Evolutionary conservation across 2,888 invertebrate species (phyloP), one percentile per base, ranked within the genome.

Genomic region (Horisme vitalbata): DNA sequence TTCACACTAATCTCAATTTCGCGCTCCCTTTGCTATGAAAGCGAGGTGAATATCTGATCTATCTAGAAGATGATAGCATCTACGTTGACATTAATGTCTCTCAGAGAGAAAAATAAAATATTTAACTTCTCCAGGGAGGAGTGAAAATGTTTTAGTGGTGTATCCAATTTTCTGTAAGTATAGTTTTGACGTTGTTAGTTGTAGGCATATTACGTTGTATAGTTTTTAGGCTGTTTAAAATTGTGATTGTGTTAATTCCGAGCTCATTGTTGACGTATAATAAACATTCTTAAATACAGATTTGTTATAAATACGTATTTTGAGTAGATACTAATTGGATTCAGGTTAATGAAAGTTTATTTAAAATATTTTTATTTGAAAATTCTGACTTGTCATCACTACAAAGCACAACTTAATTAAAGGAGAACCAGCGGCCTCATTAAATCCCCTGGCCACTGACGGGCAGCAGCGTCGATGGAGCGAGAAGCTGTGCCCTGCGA

Each of bases 51-150:
- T 73, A 77, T 80, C 81, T 74, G 78, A 82, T 80, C 77, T 75
- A 77, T 72, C 77, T 71, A 70, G 65, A 73, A 65, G 57, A 63
- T 67, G 85, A 84, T 83, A 82, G 58, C 63, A 78, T 83, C 80
- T 78, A 59, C 68, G 68, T 61, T 72, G 84, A 86, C 84, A 70
- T 82, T 81, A 78, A 83, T 82, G 74, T 67, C 78, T 75, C 71
- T 61, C 41, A 49, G 45, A 71, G 66, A 65, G 67, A 67, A 60
- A 65, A 60, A 57, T 56, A 52, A 27, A 45, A 36, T 41, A 51
- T 55, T 41, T 35, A 27, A 27, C 10, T 32, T 37, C 2, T 27
- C 12, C 31, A 35, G 50, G 35, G 20, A 20, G 30, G 11, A 36
- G 7, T 21, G 14, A 34, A 24, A 34, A 38, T 38, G 27, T 30